phyloP scores from a whole-genome alignment of 37 sponge, comb jelly and placozoan species.

The Theonella swinhoei region DNA sequence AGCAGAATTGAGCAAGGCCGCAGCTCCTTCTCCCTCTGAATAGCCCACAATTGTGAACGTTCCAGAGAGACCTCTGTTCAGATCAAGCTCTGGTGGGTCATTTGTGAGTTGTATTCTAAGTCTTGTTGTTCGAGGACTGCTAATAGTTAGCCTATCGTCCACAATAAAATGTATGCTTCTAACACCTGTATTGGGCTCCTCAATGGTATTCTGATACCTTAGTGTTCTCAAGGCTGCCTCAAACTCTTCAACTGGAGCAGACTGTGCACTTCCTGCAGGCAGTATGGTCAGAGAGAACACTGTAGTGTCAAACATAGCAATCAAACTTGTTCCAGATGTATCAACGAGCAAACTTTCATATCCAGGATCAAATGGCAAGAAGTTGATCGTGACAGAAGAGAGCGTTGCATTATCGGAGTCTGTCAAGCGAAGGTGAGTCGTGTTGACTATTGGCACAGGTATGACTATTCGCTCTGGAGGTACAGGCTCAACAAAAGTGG shows the following conservation, averaged over 20 bases:
- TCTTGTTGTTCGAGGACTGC: slow-evolving; percentile 12
- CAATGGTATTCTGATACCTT: slow-evolving; percentile 73
- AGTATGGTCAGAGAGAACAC: slow-evolving; percentile 12
- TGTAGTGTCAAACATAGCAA: not conserved
- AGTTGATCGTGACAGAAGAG: slow-evolving; percentile 29
- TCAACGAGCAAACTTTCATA: slow-evolving; percentile 54
- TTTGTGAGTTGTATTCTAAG: slow-evolving; percentile 66
- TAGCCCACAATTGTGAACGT: slow-evolving; percentile 51
- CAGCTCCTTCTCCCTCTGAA: slow-evolving; percentile 73
- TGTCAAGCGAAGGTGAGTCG: slow-evolving; percentile 24
- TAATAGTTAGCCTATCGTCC: slow-evolving; percentile 40
- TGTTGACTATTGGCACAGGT: slow-evolving; percentile 65
- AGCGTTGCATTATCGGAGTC: slow-evolving; percentile 79
- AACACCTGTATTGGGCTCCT: slow-evolving; percentile 64
- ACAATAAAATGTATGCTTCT: slow-evolving; percentile 50
- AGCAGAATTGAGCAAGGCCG: not conserved
- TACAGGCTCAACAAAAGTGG: slow-evolving; percentile 69
- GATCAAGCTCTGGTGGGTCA: slow-evolving; percentile 85
- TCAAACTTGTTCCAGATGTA: slow-evolving; percentile 58
- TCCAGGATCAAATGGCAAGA: slow-evolving; percentile 41
- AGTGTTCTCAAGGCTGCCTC: slow-evolving; percentile 55
- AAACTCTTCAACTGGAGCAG: slow-evolving; percentile 71
- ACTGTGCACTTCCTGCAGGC: slow-evolving; percentile 19
- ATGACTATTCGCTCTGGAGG: slow-evolving; percentile 65
- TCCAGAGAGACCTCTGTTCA: slow-evolving; percentile 51